phyloP scores from a whole-genome alignment of 2,113 vertebrate genomes.

The Anarhynchus alexandrinus region DNA sequence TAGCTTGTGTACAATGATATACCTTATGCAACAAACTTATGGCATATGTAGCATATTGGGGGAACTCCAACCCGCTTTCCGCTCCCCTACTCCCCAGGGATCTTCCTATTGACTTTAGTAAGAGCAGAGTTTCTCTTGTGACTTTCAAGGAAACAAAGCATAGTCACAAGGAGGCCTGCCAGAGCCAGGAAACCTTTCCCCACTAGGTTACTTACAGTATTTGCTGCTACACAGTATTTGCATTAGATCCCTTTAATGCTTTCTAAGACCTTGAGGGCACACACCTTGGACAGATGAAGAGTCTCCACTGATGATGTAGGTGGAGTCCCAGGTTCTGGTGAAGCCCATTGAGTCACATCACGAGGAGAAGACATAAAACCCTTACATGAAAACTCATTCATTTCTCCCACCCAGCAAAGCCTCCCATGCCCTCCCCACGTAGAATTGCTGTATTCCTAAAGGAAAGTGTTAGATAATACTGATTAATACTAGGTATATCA shows the following conservation, averaged over 20 bases:
- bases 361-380: background rate
- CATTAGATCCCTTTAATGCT: background rate
- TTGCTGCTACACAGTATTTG: background rate
- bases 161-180: background rate
- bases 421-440: background rate
- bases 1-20: background rate
- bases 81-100: background rate
- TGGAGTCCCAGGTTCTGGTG: background rate
- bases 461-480: background rate
- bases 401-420: background rate
- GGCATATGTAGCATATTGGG: background rate
- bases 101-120: background rate
- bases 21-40: background rate
- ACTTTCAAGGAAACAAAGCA: background rate
- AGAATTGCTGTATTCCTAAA: background rate
- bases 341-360: background rate
- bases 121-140: background rate
- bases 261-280: background rate
- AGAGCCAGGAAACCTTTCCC: background rate
- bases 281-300: background rate
- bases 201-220: background rate
- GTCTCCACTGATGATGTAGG: background rate
- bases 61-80: background rate
- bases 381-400: background rate
- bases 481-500: background rate